Evolutionary conservation across 2,888 invertebrate genomes (phyloP).

Genomic region (Abscondita cerata): DNA sequence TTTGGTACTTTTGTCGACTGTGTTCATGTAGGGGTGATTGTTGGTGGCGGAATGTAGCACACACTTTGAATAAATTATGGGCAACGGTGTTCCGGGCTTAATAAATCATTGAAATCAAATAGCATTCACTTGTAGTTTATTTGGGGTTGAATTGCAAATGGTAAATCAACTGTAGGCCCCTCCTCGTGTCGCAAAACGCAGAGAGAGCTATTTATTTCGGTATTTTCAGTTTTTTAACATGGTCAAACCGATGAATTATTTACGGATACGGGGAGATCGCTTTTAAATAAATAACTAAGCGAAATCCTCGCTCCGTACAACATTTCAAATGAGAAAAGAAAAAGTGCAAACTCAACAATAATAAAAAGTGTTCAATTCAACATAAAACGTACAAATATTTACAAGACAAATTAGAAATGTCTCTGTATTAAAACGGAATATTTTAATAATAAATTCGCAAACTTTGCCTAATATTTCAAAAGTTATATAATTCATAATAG

Average conservation of each 20-base stretch:
- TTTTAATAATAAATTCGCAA: constrained; percentile 9
- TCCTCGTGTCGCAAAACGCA: constrained; percentile 23
- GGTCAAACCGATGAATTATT: constrained; percentile 26
- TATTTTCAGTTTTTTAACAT: constrained; percentile 25
- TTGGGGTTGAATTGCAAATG: constrained; percentile 32
- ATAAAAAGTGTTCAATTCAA: too few relatives aligned
- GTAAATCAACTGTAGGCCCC: constrained; percentile 30
- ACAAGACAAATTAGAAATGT: constrained; percentile 14
- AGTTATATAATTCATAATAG: constrained; percentile 16
- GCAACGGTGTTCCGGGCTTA: constrained; percentile 22
- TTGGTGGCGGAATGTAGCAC: constrained; percentile 13
- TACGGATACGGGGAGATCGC: constrained; percentile 19
- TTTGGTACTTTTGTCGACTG: background rate
- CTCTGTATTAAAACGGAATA: constrained; percentile 11
- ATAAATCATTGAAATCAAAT: constrained; percentile 36
- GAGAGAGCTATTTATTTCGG: constrained; percentile 29
- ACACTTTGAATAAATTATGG: constrained; percentile 30
- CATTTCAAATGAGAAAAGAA: constrained; percentile 5
- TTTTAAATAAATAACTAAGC: constrained; percentile 29
- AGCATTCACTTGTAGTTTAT: constrained; percentile 35
- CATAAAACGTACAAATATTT: background rate
- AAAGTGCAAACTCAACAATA: background rate
- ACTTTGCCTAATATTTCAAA: constrained; percentile 12
- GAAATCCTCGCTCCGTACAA: constrained; percentile 18
- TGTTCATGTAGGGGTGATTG: background rate